Evolutionary conservation across 1,140 invertebrate species (phyloP).

Genomic region (Eufriesea mexicana): DNA sequence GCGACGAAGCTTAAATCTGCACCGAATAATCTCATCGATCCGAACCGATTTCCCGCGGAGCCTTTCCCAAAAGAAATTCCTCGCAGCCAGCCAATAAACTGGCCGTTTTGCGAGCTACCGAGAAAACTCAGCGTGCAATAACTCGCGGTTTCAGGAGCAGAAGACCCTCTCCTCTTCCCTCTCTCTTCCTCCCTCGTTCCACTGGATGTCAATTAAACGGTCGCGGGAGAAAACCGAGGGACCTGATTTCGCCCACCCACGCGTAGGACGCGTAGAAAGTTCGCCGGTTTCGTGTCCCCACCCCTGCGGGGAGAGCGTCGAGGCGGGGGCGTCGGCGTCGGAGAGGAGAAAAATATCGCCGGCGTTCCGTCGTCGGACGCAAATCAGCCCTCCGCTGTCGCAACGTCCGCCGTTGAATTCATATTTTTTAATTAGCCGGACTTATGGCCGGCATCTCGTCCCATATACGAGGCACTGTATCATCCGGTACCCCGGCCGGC

Average conservation of each 20-base stretch:
- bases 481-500: slow-evolving; percentile 19
- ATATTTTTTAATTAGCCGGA: slow-evolving; percentile 69
- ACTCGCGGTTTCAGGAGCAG: slow-evolving; percentile 23
- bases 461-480: slow-evolving; percentile 49
- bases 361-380: slow-evolving; percentile 17
- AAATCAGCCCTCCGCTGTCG: slow-evolving; percentile 51
- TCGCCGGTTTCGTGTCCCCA: not conserved
- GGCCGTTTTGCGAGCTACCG: slow-evolving; percentile 11
- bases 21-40: too few species aligned
- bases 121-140: slow-evolving; percentile 33
- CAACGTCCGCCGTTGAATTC: slow-evolving; percentile 38
- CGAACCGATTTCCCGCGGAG: not conserved
- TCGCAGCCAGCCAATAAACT: slow-evolving; percentile 34
- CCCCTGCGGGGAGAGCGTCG: not conserved
- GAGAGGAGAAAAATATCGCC: slow-evolving; percentile 9
- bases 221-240: slow-evolving; percentile 47
- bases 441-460: slow-evolving; percentile 39
- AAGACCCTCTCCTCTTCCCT: not conserved
- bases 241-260: slow-evolving; percentile 65
- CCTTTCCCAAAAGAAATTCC: slow-evolving; percentile 55
- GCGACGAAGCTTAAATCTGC: too few species aligned
- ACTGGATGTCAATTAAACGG: slow-evolving; percentile 41
- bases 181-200: not conserved
- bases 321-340: not conserved
- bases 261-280: slow-evolving; percentile 62